Conservation (phyloP, 2,113 vertebrate species). For the Sprattus sprattus region DNA sequence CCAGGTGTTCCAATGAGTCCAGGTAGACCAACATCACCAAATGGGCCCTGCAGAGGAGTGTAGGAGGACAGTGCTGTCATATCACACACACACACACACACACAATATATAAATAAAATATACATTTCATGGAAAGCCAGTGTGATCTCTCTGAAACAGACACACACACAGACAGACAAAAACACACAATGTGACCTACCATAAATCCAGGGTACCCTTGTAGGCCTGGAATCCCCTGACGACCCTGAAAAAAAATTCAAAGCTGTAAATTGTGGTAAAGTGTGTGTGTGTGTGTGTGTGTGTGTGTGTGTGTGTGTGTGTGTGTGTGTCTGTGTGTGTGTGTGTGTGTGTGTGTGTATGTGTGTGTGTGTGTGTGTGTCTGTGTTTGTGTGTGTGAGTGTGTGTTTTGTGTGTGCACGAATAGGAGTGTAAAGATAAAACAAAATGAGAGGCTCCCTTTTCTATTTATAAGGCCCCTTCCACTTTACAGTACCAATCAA, state of each 20-base stretch:
- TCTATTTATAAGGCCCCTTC: too few species aligned
- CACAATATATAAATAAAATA: background rate
- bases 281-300: conserved; percentile 15
- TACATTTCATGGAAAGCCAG: background rate
- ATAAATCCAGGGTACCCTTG: background rate
- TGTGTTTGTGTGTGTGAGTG: background rate
- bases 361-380: background rate
- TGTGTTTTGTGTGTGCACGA: background rate
- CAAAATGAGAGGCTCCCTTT: too few species aligned
- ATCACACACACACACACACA: conserved; percentile 20
- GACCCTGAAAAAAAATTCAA: background rate
- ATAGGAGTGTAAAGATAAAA: too few species aligned
- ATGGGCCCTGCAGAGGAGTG: conserved; percentile 24
- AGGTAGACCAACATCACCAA: conserved; percentile 30
- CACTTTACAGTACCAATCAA: too few species aligned
- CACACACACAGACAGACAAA: conserved; percentile 9
- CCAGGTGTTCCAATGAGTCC: conserved; percentile 36
- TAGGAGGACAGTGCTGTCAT: background rate
- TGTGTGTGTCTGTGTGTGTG: background rate
- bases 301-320: background rate
- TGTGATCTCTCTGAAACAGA: background rate
- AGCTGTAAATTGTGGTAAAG: background rate
- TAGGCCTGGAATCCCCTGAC: background rate
- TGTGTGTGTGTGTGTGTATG: background rate
- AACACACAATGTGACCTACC: background rate